phyloP scores from a whole-genome alignment of 2,797 vertebrate genomes.

The Notoglanidium macrostoma region DNA sequence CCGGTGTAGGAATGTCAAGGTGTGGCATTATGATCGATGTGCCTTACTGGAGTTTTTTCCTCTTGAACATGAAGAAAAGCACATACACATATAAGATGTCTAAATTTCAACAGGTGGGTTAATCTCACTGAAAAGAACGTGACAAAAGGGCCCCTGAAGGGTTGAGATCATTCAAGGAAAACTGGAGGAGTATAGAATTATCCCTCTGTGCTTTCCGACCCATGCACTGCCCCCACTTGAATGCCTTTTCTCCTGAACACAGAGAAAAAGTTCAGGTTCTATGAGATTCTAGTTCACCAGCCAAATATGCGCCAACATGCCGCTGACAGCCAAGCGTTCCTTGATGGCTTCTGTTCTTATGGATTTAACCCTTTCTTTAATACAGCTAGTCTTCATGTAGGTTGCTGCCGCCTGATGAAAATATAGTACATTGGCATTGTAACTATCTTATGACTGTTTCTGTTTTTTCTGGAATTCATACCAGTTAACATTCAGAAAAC shows the following conservation, averaged over 20 bases:
- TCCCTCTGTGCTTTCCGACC: constrained; percentile 24
- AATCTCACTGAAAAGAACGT: constrained; percentile 38
- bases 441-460: background rate
- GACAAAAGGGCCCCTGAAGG: constrained; percentile 32
- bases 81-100: constrained; percentile 33
- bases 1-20: constrained; percentile 49
- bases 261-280: constrained; percentile 2
- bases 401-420: background rate
- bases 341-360: constrained; percentile 7
- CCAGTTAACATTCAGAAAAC: background rate
- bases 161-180: constrained; percentile 23
- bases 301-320: constrained; percentile 27
- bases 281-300: constrained; percentile 16
- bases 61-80: constrained; percentile 3
- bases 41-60: constrained; percentile 41
- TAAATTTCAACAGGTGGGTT: constrained; percentile 36
- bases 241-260: constrained; percentile 6
- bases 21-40: constrained; percentile 49
- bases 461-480: background rate
- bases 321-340: background rate
- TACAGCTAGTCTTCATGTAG: background rate
- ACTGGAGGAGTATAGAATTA: constrained; percentile 27
- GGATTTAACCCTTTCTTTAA: background rate
- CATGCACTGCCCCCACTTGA: background rate
- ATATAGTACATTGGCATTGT: background rate